These are phyloP conservation scores for Struthidea cinerea DNA, from an alignment of 2,113 vertebrate genomes.

Conservation along the genomic window DNA sequence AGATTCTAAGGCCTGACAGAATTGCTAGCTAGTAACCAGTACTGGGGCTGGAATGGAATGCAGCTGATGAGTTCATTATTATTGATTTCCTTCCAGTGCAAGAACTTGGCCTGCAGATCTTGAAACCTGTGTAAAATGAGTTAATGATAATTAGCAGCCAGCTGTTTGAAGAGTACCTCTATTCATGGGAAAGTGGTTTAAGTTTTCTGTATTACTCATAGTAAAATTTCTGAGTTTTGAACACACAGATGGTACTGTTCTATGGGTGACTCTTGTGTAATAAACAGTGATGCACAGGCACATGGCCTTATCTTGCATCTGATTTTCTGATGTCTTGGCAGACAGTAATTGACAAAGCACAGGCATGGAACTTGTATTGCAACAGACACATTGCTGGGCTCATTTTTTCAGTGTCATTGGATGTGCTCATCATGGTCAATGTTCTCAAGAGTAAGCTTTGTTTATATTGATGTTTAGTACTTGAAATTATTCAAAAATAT, in stretches of 20 bases:
- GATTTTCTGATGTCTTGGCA: slow-evolving; percentile 26
- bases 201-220: neutral
- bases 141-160: neutral
- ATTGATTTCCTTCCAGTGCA: neutral
- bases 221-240: neutral
- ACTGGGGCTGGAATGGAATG: neutral
- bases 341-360: neutral
- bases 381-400: neutral
- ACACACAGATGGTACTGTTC: neutral
- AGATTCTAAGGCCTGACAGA: neutral
- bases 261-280: neutral
- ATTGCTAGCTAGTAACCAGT: neutral
- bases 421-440: neutral
- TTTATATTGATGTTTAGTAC: neutral
- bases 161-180: neutral
- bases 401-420: neutral
- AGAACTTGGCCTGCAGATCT: neutral
- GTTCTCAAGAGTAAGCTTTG: neutral
- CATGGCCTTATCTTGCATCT: neutral
- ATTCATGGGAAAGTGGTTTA: neutral
- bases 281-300: neutral
- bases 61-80: neutral
- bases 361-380: neutral
- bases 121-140: neutral
- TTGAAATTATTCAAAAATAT: neutral